Conservation (phyloP, 2,113 vertebrate species). For the Chloebia gouldiae region DNA sequence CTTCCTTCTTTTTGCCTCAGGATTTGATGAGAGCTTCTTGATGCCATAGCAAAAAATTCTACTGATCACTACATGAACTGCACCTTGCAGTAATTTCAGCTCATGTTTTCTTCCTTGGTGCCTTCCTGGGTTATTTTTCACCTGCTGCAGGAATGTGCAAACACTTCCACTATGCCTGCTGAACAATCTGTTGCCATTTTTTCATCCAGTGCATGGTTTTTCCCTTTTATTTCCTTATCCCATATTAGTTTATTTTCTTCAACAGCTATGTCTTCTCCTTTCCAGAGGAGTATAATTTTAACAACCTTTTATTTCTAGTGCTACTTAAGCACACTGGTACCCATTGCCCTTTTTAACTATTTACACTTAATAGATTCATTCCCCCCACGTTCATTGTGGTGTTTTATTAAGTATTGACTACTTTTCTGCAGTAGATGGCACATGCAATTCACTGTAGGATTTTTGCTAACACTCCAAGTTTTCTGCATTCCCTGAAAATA, state of each 20-base stretch:
- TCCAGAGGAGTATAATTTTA: background rate
- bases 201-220: background rate
- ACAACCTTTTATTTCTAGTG: background rate
- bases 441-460: conserved; percentile 15
- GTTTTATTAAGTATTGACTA: conserved; percentile 49
- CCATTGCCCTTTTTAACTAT: conserved; percentile 23
- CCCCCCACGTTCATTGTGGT: background rate
- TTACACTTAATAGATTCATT: conserved; percentile 20
- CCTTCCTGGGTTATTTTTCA: background rate
- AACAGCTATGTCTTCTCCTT: background rate
- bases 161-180: background rate
- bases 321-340: background rate
- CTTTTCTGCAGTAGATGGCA: conserved; percentile 34
- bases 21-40: background rate
- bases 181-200: background rate
- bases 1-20: background rate
- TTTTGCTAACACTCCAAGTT: background rate
- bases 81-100: background rate
- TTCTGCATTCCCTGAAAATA: background rate
- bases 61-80: background rate
- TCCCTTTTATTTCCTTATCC: background rate
- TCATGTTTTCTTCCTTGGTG: background rate
- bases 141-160: background rate
- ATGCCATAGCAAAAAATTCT: background rate
- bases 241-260: background rate